Base-by-base conservation (phyloP, 2,797 vertebrate species). In the Leucoraja ocellata region DNA sequence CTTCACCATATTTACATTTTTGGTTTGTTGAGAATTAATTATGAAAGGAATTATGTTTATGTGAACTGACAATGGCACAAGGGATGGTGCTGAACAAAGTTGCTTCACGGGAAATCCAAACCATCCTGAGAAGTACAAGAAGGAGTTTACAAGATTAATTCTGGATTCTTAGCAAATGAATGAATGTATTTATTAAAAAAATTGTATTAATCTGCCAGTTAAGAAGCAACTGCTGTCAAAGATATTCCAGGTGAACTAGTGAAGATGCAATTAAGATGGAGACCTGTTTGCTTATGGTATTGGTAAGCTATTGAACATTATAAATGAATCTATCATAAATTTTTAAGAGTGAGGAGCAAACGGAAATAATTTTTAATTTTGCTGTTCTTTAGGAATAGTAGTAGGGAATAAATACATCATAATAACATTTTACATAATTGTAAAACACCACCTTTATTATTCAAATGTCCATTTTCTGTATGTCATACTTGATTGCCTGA, bases 161-260 rank as follows among this genome's bases (percentile, higher is more conserved):
- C n/a, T 16, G 16, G 63, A 88, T 88, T 88, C 61, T 36, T 68
- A 36, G 16, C 46, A 68, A 65, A 32, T 88, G n/a, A 68, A 68
- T 21, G 63, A 3, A 88, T 36, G 36, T 68, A 36, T 11, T 88
- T 65, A 36, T n/a, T 65, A 36, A 14, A n/a, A 23, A n/a, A 88
- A 32, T 21, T 88, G 84, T 88, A 88, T 32, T 36, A 88, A 88
- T 63, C 68, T 88, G 84, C 32, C 32, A 88, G 84, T 68, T 88
- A 88, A 63, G 63, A 68, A 65, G 63, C 21, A 88, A 65, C 65
- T 88, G 21, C 1, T 16, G 84, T 32, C 25, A 32, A 36, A 88
- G 65, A 88, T 68, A 63, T 65, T 65, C 61, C n/a, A 88, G 28
- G 84, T 16, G 61, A 16, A 88, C 63, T 36, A 65, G n/a, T 88